Conservation (phyloP, 1,140 invertebrate genomes). For the Anastrepha obliqua region DNA sequence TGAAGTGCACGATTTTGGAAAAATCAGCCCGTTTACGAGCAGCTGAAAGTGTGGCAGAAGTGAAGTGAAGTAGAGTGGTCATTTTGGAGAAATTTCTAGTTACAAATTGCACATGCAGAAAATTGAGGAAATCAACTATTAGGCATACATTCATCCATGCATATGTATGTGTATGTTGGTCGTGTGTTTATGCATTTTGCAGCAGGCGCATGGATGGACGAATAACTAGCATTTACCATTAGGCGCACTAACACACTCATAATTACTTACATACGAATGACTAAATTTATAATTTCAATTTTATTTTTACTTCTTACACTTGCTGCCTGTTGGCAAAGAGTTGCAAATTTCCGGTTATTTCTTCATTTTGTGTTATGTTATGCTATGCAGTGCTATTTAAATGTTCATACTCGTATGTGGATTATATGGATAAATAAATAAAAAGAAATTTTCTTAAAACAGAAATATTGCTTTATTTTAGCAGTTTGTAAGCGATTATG, state of each 20-base stretch:
- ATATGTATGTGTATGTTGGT: background rate
- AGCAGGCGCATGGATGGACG: background rate
- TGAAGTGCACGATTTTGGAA: constrained; percentile 27
- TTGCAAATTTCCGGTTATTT: constrained; percentile 35
- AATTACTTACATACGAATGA: background rate
- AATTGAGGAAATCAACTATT: constrained; percentile 49
- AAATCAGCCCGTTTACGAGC: constrained; percentile 10
- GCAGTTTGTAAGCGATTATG: constrained; percentile 35
- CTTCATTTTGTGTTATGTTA: background rate
- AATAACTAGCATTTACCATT: constrained; percentile 41
- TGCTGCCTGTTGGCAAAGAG: constrained; percentile 12
- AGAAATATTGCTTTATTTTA: background rate
- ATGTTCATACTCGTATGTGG: background rate
- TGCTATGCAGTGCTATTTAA: background rate
- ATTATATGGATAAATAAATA: constrained; percentile 13
- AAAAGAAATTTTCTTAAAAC: background rate
- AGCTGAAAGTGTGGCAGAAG: background rate
- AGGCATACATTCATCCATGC: background rate
- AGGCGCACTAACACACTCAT: background rate
- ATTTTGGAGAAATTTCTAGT: constrained; percentile 15
- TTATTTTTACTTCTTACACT: background rate
- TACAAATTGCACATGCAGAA: constrained; percentile 39
- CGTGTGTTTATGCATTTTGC: background rate
- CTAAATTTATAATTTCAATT: background rate
- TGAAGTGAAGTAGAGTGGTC: constrained; percentile 14